A percentile compares a stretch with the other conserved stretches of the same genome.
These are phyloP conservation scores for Malacosoma neustria DNA, from an alignment of 2,888 invertebrate genomes.

Conservation along the genomic window DNA sequence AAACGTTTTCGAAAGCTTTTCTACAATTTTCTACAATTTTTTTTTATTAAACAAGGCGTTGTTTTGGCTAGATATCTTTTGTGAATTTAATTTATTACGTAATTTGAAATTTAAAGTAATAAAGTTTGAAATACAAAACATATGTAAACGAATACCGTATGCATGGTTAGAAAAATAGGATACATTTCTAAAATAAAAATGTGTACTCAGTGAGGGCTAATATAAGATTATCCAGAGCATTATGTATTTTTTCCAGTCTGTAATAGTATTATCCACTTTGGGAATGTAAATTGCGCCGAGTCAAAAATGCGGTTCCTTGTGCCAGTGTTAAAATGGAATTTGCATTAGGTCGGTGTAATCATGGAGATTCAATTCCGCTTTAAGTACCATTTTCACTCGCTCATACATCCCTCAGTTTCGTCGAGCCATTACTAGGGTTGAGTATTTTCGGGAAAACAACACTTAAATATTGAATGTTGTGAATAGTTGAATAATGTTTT, in stretches of 20 bases:
- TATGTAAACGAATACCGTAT: no score
- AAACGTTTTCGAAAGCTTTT: conserved; percentile 10
- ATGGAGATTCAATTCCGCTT: conserved; percentile 8
- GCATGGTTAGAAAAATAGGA: no score
- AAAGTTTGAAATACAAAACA: no score
- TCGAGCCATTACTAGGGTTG: background rate
- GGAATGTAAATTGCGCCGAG: conserved; percentile 6
- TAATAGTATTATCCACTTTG: conserved; percentile 1
- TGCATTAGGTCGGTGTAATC: conserved; percentile 17
- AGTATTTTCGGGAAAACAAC: no score
- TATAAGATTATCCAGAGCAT: no score
- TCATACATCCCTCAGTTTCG: conserved; percentile 3
- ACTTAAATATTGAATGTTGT: no score
- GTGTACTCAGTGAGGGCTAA: no score
- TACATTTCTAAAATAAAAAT: no score
- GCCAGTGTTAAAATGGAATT: conserved; percentile 17
- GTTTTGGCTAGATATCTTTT: background rate
- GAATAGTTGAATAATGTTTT: no score
- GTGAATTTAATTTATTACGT: no score
- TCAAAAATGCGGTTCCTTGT: conserved; percentile 24
- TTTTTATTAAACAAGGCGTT: background rate
- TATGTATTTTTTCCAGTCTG: no score
- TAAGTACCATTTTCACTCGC: conserved; percentile 9
- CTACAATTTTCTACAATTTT: background rate
- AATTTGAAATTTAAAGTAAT: no score